Evolutionary conservation across 2,888 invertebrate species (phyloP), one percentile per base, ranked within the genome.

Genomic region (Boloria euphrosyne): DNA sequence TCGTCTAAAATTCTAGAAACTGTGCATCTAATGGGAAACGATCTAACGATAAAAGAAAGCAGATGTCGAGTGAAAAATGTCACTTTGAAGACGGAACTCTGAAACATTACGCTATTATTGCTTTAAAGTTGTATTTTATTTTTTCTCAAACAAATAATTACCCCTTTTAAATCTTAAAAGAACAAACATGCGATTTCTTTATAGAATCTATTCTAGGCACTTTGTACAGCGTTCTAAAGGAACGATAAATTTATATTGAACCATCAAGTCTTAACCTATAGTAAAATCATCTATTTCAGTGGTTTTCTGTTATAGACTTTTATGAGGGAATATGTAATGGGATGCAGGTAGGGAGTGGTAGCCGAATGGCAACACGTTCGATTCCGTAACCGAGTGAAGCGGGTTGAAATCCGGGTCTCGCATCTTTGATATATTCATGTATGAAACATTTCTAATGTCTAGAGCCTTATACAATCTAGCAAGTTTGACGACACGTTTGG

Each of bases 221-320:
- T 80, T 78, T 81, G 80, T 75, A 70, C 78, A 70, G 70, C 75
- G 71, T 77, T 82, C 80, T 79, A 79, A 78, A 80, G 79, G 77
- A 76, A 82, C 76, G 76, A 81, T 81, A 79, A 78, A 81, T 80
- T 79, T 76, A 76, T 77, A 81, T 78, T 74, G 76, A 77, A 71
- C 74, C 71, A 76, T 78, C 75, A 74, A 66, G 62, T 68, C 65
- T 72, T 65, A 75, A 74, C 76, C 73, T 75, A 75, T 74, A 69
- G 72, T 69, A 73, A 69, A 63, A 74, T n/a, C n/a, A 71, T 71
- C 66, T 71, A 73, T 74, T 75, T 72, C 53, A 74, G 66, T 73
- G 70, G 71, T 62, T 66, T 62, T 54, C 60, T 27, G 38, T 50
- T 66, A 52, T 54, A 63, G 50, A 31, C 18, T 52, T 55, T 53